A percentile compares a stretch with the other conserved stretches of the same genome.
These are phyloP conservation scores for Rhingia campestris DNA, from an alignment of 2,888 invertebrate genomes.

Conservation along the genomic window DNA sequence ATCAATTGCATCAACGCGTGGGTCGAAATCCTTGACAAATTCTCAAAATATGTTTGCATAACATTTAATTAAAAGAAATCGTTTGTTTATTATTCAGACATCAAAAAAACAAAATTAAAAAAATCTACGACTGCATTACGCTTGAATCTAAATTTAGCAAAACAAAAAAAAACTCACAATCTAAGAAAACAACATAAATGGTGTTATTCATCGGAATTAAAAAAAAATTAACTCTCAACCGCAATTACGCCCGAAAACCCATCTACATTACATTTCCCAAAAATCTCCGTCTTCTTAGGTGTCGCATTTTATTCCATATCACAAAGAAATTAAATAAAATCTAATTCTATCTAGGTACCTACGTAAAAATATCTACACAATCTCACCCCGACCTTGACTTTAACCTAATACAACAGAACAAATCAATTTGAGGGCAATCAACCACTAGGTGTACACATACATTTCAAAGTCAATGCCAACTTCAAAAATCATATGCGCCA, in stretches of 20 bases:
- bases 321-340: not conserved
- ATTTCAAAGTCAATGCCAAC: conserved; percentile 55
- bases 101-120: conserved; percentile 25
- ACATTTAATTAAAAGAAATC: conserved; percentile 17
- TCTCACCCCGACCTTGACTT: conserved; percentile 70
- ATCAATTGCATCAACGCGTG: too few relatives aligned
- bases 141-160: conserved; percentile 59
- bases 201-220: conserved; percentile 22
- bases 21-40: too few relatives aligned
- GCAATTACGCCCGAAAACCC: not conserved
- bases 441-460: conserved; percentile 40
- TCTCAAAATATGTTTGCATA: conserved; percentile 22
- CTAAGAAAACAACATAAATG: conserved; percentile 44
- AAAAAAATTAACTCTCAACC: not conserved
- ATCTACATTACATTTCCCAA: too few relatives aligned
- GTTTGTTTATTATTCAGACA: conserved; percentile 20
- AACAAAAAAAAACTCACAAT: conserved; percentile 28
- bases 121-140: conserved; percentile 47
- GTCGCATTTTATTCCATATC: not conserved
- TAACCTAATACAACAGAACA: conserved; percentile 71
- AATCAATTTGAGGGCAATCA: conserved; percentile 73
- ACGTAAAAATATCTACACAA: conserved; percentile 6
- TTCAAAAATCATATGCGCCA: conserved; percentile 53
- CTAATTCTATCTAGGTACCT: conserved; percentile 27
- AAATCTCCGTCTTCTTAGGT: not conserved